Percentiles rank a stretch among this genome's conserved stretches.
These are phyloP conservation scores for Styela plicata DNA, from an alignment of 23 tunicate species.

Conservation along the genomic window DNA sequence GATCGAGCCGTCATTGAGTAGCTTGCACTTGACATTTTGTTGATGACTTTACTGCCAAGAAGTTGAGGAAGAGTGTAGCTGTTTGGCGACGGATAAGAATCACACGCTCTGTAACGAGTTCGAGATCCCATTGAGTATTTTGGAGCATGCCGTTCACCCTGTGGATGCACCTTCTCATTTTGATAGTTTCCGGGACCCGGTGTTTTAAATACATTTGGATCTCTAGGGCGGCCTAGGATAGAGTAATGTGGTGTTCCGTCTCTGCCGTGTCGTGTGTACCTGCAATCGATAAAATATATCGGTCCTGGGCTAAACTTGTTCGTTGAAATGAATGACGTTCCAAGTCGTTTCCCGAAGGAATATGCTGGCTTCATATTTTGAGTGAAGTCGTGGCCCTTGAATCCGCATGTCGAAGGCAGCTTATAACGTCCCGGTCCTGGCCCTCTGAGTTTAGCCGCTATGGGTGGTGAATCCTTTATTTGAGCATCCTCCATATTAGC, in stretches of 20 bases:
- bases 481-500: slow-evolving; percentile 15
- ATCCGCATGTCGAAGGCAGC: slow-evolving; percentile 87
- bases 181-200: slow-evolving; percentile 96
- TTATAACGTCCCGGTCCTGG: slow-evolving; percentile 91
- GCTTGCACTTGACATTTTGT: slow-evolving; percentile 67
- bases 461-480: slow-evolving; percentile 38
- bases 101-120: slow-evolving; percentile 72
- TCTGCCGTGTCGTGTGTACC: slow-evolving; percentile 72
- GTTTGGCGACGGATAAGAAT: slow-evolving; percentile 87
- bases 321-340: slow-evolving; percentile 40
- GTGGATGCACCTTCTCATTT: slow-evolving; percentile 80
- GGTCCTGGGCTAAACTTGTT: slow-evolving; percentile 91
- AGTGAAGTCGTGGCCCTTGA: slow-evolving; percentile 76
- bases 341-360: slow-evolving; percentile 82
- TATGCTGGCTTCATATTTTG: slow-evolving; percentile 66
- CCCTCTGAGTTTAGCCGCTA: slow-evolving; percentile 83
- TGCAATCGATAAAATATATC: slow-evolving; percentile 64
- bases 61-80: slow-evolving; percentile 69
- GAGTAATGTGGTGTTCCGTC: slow-evolving; percentile 93
- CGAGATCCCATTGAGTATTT: slow-evolving; percentile 81
- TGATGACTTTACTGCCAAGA: slow-evolving; percentile 81
- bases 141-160: slow-evolving; percentile 79
- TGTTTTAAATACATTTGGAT: slow-evolving; percentile 65
- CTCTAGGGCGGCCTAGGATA: slow-evolving; percentile 75
- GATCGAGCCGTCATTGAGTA: slow-evolving; percentile 85